A percentile compares a stretch with the other conserved stretches of the same genome.
These are phyloP conservation scores for Argyra leucocephala DNA, from an alignment of 2,888 invertebrate genomes.

Conservation along the genomic window DNA sequence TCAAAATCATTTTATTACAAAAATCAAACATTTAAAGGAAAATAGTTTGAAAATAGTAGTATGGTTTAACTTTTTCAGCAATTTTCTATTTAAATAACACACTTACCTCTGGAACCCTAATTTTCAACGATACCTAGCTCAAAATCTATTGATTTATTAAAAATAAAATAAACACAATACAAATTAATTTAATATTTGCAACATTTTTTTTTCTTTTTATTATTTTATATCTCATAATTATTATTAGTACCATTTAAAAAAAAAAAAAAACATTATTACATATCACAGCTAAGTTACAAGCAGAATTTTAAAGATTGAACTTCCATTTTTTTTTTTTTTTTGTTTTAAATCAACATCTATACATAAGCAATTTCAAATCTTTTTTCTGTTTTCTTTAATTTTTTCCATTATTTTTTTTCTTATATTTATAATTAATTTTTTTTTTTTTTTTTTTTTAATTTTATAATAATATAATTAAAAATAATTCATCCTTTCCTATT, in stretches of 20 bases:
- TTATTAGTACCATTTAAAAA: constrained; percentile 3
- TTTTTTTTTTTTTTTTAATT: background rate
- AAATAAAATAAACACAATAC: no score
- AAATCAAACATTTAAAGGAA: no score
- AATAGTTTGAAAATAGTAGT: no score
- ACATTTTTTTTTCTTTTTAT: background rate
- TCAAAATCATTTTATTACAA: no score
- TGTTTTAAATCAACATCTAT: no score
- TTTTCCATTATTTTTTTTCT: background rate
- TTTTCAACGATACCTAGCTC: no score
- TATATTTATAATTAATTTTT: background rate
- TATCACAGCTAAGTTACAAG: constrained; percentile 6
- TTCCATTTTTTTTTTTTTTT: background rate
- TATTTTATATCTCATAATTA: constrained; percentile 3
- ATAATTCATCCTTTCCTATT: background rate
- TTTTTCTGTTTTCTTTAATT: no score
- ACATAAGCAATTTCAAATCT: no score
- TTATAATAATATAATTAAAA: background rate
- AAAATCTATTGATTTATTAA: no score
- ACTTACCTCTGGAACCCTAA: no score
- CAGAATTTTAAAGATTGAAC: constrained; percentile 4
- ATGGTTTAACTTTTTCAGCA: no score
- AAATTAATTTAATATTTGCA: background rate
- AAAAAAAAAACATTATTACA: constrained; percentile 4
- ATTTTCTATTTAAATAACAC: no score